Conservation (phyloP, 2,113 vertebrate species). For the Daphoenositta chrysoptera region DNA sequence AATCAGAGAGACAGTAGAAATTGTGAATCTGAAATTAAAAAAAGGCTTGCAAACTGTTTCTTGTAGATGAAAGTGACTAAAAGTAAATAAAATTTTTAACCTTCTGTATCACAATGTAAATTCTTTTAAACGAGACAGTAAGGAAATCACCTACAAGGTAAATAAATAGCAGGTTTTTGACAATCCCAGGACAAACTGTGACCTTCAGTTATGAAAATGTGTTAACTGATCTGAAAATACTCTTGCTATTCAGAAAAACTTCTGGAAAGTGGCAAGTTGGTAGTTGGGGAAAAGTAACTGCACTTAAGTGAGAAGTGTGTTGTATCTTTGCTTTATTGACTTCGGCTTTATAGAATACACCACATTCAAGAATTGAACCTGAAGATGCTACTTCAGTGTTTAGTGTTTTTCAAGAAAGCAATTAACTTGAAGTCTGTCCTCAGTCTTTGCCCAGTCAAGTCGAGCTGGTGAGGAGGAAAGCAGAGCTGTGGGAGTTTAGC, state of each 20-base stretch:
- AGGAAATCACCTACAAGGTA: neutral
- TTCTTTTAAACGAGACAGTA: neutral
- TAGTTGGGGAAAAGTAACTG: neutral
- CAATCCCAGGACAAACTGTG: neutral
- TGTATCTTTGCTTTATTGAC: neutral
- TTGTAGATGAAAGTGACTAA: neutral
- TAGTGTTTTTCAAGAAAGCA: neutral
- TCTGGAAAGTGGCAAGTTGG: neutral
- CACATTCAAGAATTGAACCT: neutral
- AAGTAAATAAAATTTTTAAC: neutral
- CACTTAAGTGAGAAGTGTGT: neutral
- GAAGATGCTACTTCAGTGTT: neutral
- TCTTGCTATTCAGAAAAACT: neutral
- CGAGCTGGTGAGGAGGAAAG: neutral
- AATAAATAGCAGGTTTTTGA: neutral
- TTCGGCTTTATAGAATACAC: neutral
- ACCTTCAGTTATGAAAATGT: neutral
- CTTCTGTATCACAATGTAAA: neutral
- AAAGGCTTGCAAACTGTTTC: neutral
- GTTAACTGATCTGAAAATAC: neutral
- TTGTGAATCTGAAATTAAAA: neutral
- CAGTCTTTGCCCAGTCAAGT: neutral
- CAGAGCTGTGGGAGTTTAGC: neutral
- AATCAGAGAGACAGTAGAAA: neutral
- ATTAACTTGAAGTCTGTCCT: neutral